Evolutionary conservation across 2,888 invertebrate species (phyloP).

Genomic region (Rhabditoides inermis): DNA sequence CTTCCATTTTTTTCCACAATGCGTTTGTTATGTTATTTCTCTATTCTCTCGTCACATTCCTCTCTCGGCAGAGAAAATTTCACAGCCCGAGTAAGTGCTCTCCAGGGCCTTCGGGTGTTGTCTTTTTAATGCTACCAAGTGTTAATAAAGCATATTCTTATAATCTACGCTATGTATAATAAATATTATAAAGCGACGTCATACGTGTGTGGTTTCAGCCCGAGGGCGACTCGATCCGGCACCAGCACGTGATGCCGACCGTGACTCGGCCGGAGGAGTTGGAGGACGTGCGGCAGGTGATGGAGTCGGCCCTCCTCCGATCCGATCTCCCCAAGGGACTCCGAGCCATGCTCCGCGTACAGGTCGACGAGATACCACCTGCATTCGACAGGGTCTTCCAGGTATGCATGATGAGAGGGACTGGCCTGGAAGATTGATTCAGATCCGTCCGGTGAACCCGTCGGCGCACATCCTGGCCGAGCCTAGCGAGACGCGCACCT

Average conservation of each 20-base stretch:
- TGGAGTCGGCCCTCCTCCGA: conserved; percentile 29
- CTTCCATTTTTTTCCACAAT: too few relatives aligned
- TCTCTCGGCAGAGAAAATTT: too few relatives aligned
- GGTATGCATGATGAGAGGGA: conserved; percentile 4
- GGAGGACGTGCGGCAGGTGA: conserved; percentile 28
- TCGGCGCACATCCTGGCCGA: conserved; percentile 21
- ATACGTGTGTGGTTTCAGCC: conserved; percentile 23
- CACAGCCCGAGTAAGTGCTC: too few relatives aligned
- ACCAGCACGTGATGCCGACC: conserved; percentile 54
- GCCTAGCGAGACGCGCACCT: conserved; percentile 15
- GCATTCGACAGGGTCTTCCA: conserved; percentile 34
- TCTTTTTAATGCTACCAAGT: too few relatives aligned
- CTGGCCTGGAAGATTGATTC: conserved; percentile 1
- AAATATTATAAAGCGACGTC: too few relatives aligned
- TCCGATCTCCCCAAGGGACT: neutral
- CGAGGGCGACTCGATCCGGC: conserved; percentile 46
- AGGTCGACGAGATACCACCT: conserved; percentile 29
- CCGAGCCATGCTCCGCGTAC: conserved; percentile 25
- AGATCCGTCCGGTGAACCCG: conserved; percentile 33
- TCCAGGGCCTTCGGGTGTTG: too few relatives aligned
- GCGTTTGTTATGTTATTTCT: too few relatives aligned
- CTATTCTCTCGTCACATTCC: too few relatives aligned
- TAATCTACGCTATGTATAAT: too few relatives aligned
- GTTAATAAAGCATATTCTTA: too few relatives aligned
- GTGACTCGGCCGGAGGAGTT: conserved; percentile 53